Conservation (phyloP, 2,113 vertebrate species). For the Mungos mungo region DNA sequence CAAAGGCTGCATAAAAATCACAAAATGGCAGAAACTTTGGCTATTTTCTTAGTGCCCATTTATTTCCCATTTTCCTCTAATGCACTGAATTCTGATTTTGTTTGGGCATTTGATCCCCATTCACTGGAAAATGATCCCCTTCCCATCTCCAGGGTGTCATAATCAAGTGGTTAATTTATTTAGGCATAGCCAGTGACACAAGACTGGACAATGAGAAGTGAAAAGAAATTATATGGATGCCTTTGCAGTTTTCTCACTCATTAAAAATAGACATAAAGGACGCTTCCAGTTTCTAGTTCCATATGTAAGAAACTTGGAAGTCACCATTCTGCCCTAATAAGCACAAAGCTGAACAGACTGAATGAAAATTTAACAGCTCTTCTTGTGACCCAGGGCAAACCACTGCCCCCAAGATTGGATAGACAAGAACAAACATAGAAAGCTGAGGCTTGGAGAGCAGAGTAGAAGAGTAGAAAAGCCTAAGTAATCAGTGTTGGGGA, state of each 20-base stretch:
- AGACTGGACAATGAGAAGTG: not conserved
- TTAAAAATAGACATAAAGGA: not conserved
- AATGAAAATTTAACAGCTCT: not conserved
- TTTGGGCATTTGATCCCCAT: not conserved
- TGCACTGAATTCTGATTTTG: not conserved
- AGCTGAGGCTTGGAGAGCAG: not conserved
- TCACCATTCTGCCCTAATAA: not conserved
- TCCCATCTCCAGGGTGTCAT: not conserved
- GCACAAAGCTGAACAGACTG: not conserved
- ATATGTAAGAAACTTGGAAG: not conserved
- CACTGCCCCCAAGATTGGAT: not conserved
- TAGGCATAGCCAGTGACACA: not conserved
- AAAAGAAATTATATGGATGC: not conserved
- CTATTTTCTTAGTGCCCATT: not conserved
- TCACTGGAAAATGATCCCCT: not conserved
- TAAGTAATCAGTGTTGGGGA: not conserved
- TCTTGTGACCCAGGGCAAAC: not conserved
- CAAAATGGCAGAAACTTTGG: not conserved
- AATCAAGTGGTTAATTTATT: not conserved
- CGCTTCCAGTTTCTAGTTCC: not conserved
- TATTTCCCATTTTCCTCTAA: not conserved
- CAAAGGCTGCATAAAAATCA: not conserved
- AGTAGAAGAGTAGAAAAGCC: not conserved
- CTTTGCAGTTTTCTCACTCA: not conserved
- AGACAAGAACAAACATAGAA: not conserved